Evolutionary conservation across 2,113 vertebrate genomes (phyloP).

Genomic region (Mormoops blainvillei): DNA sequence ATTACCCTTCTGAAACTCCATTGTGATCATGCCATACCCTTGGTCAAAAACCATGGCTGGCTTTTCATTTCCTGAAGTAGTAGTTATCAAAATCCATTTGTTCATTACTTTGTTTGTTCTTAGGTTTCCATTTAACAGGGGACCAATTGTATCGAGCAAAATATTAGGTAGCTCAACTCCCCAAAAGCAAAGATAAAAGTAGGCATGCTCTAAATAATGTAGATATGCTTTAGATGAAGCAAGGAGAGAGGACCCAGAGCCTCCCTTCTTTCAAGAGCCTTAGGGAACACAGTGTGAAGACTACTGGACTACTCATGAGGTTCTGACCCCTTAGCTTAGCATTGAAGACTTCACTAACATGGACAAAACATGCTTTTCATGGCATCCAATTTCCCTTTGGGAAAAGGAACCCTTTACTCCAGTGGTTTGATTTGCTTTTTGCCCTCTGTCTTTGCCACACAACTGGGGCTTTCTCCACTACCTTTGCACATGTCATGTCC

Average conservation of each 20-base stretch:
- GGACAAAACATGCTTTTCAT: not conserved
- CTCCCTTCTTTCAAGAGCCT: not conserved
- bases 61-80: not conserved
- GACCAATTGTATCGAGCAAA: not conserved
- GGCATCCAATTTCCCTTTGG: not conserved
- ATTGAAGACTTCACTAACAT: not conserved
- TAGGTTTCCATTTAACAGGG: not conserved
- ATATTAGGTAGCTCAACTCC: not conserved
- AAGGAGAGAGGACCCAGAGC: not conserved
- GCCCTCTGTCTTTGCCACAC: not conserved
- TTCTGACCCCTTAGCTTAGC: not conserved
- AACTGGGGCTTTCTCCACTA: not conserved
- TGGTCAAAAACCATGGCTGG: not conserved
- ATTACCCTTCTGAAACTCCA: not conserved
- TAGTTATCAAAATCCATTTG: not conserved
- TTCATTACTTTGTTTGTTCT: not conserved
- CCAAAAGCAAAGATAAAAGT: not conserved
- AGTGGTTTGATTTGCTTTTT: not conserved
- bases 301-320: not conserved
- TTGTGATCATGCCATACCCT: not conserved
- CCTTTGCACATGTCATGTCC: not conserved
- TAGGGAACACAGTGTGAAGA: not conserved
- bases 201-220: not conserved
- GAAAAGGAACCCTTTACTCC: not conserved
- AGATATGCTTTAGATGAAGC: not conserved